Conservation (phyloP, 2,797 vertebrate genomes). For the Cyprinella venusta region DNA sequence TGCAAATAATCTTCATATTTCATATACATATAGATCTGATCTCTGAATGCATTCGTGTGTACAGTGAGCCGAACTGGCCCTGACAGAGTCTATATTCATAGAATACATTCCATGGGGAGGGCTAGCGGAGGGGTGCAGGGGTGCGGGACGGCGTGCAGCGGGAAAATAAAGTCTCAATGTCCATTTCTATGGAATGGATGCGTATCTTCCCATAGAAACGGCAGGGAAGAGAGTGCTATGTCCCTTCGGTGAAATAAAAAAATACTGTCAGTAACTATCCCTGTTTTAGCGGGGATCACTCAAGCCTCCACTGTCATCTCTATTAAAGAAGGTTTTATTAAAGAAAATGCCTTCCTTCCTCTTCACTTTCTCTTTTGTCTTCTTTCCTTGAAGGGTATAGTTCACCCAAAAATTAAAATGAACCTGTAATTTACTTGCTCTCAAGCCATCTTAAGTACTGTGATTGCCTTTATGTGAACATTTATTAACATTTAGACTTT, state of each 20-base stretch:
- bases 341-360: slow-evolving; percentile 4
- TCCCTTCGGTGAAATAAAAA: slow-evolving; percentile 51
- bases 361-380: neutral
- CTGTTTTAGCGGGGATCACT: slow-evolving; percentile 24
- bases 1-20: slow-evolving; percentile 68
- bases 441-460: too few species aligned
- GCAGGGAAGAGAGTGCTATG: slow-evolving; percentile 37
- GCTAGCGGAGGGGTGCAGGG: slow-evolving; percentile 61
- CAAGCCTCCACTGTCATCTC: slow-evolving; percentile 24
- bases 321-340: neutral
- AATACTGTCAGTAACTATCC: slow-evolving; percentile 34
- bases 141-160: slow-evolving; percentile 59
- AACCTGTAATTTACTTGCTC: too few species aligned
- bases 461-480: too few species aligned
- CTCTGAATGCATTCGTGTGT: slow-evolving; percentile 76
- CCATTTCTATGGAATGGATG: slow-evolving; percentile 43
- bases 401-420: too few species aligned
- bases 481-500: too few species aligned
- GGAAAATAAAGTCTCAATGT: slow-evolving; percentile 28
- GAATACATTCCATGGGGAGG: slow-evolving; percentile 81
- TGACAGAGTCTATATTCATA: slow-evolving; percentile 82
- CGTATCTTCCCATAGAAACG: slow-evolving; percentile 47
- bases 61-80: slow-evolving; percentile 78
- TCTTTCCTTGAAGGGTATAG: neutral
- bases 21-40: slow-evolving; percentile 62